A percentile compares a stretch with the other conserved stretches of the same genome.
These are phyloP conservation scores for Elephantulus edwardii DNA, from an alignment of 2,113 vertebrate species.

Conservation along the genomic window DNA sequence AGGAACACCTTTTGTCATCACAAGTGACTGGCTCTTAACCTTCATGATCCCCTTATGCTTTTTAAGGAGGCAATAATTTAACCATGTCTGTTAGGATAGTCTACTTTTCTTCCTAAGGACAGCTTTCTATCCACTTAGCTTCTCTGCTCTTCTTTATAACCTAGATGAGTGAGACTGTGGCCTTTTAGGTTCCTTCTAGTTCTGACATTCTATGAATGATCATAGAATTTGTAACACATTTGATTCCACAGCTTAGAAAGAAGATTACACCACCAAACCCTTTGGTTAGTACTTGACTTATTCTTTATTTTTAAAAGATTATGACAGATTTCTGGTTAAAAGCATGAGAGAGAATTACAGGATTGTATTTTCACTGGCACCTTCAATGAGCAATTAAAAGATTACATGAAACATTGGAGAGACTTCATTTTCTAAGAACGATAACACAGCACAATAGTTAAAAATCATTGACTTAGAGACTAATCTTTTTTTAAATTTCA, in stretches of 20 bases:
- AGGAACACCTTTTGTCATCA: background rate
- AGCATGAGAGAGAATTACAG: background rate
- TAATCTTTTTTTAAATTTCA: background rate
- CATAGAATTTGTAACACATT: background rate
- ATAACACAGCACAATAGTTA: too few relatives aligned
- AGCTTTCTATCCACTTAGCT: background rate
- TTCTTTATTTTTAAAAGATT: background rate
- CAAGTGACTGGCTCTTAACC: constrained; percentile 11
- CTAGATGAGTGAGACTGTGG: background rate
- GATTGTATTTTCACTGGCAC: background rate
- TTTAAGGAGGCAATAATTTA: background rate
- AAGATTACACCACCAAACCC: background rate
- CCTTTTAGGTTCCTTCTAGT: background rate
- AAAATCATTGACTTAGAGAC: background rate
- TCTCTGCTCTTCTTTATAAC: background rate
- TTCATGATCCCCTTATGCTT: background rate
- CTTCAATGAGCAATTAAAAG: background rate
- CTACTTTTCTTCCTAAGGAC: background rate
- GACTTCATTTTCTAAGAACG: constrained; percentile 11
- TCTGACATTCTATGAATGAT: background rate
- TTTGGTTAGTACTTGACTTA: background rate
- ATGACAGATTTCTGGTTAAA: background rate
- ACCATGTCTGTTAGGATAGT: background rate
- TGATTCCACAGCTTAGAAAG: background rate
- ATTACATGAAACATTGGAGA: background rate